A percentile compares a stretch with the other conserved stretches of the same genome.
Evolutionary conservation across 92 coral and sea anemone genomes (phyloP).

Genomic region (Porites lobata): DNA sequence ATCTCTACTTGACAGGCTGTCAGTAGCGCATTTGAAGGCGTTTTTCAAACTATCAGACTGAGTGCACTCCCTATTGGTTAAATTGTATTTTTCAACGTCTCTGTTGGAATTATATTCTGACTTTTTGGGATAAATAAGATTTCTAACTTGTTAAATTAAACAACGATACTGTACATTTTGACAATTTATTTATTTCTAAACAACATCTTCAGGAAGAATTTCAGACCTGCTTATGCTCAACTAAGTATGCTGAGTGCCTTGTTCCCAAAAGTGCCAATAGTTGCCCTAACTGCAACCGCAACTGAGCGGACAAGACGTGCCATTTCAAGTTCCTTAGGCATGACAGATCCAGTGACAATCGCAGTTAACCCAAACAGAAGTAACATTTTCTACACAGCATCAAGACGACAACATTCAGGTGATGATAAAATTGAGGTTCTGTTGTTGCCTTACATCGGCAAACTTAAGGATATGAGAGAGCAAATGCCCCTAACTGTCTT

Average conservation of each 20-base stretch:
- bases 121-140: background rate
- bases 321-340: conserved; percentile 17
- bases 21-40: too few relatives aligned
- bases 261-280: conserved; percentile 58
- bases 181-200: background rate
- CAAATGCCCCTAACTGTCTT: background rate
- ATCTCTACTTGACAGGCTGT: too few relatives aligned
- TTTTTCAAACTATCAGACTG: too few relatives aligned
- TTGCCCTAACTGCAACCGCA: conserved; percentile 79
- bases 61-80: too few relatives aligned
- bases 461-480: background rate
- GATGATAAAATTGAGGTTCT: conserved; percentile 17
- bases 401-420: conserved; percentile 30
- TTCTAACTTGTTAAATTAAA: too few relatives aligned
- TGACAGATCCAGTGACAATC: conserved; percentile 41
- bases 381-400: conserved; percentile 42
- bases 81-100: too few relatives aligned
- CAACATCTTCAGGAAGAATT: conserved; percentile 44
- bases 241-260: conserved; percentile 33
- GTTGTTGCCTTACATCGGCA: background rate
- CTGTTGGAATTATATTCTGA: too few relatives aligned
- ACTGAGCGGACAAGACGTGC: conserved; percentile 29
- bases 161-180: background rate
- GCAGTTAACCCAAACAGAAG: conserved; percentile 44
- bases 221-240: conserved; percentile 66